Evolutionary conservation across 2,113 vertebrate species (phyloP), one percentile per base, ranked within the genome.

Genomic region (Cyprinodon brontotheroides): DNA sequence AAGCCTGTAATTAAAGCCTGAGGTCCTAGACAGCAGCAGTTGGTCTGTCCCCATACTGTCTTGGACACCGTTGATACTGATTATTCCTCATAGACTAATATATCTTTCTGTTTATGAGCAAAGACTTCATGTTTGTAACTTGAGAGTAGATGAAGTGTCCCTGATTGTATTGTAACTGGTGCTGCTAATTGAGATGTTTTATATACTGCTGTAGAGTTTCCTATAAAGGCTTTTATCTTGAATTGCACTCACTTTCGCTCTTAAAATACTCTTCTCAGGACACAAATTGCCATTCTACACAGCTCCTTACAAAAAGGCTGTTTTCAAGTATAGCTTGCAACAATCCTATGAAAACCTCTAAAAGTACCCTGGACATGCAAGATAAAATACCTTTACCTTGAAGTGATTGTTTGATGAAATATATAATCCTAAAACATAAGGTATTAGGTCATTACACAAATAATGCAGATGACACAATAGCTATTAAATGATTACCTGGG

Each of bases 1-100:
- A 83, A 83, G 75, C 68, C 50, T 79, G 63, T 86, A 84, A 91
- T 90, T 91, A 85, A 82, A 91, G 78, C 45, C 72, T 14, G 62
- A 75, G 65, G 69, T 65, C 80, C 43, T 15, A 39, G 41, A 71
- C 75, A 64, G 78, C 65, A 48, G 45, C 3, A 7, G 76, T 75
- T 68, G 74, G 74, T 84, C 75, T 48, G 4, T 59, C 75, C 22
- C 72, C 41, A 5, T 53, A 45, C 40, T 2, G 11, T 74, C 4
- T 10, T 17, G 15, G 37, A 15, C 20, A 59, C 38, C 40, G 43
- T 1, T 15, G 4, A 60, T 61, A 75, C 68, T 70, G 64, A 57
- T 60, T 50, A 38, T 65, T 48, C 50, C 22, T 64, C 5, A 1
- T 68, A 37, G 47, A 50, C 17, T 37, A 7, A 0, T 17, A 12